phyloP scores from a whole-genome alignment of 2,888 invertebrate species.

The Crepidodera aurea region DNA sequence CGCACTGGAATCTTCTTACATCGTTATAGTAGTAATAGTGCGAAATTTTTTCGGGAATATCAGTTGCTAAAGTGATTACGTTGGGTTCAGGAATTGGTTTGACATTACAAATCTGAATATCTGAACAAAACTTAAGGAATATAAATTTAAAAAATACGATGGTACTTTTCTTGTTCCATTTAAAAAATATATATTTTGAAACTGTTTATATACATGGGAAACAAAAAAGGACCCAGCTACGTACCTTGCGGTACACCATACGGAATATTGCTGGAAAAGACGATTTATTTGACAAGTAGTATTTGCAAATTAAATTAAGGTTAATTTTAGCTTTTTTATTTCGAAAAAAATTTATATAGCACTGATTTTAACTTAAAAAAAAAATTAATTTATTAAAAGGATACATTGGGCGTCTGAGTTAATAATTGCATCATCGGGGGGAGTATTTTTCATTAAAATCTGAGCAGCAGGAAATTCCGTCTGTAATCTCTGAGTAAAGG shows the following conservation, averaged over 20 bases:
- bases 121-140: slow-evolving; percentile 59
- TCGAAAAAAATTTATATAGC: no score
- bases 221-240: no score
- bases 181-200: no score
- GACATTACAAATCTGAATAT: slow-evolving; percentile 93
- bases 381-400: slow-evolving; percentile 52
- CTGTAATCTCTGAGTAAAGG: slow-evolving; percentile 91
- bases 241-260: no score
- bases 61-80: slow-evolving; percentile 61
- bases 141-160: no score
- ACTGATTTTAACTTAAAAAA: no score
- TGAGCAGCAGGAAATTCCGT: slow-evolving; percentile 95
- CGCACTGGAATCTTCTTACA: slow-evolving; percentile 89
- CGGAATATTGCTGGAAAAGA: no score
- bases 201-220: no score
- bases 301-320: no score
- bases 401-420: slow-evolving; percentile 87
- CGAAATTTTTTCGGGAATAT: slow-evolving; percentile 86
- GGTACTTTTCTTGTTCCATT: background rate
- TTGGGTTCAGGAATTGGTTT: slow-evolving; percentile 83
- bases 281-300: no score
- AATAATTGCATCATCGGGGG: slow-evolving; percentile 87
- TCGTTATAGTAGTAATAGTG: slow-evolving; percentile 92
- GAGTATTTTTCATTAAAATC: slow-evolving; percentile 89
- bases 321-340: no score